Base-by-base conservation (phyloP, 1,140 invertebrate species). In the Aphelenchoides avenae region DNA sequence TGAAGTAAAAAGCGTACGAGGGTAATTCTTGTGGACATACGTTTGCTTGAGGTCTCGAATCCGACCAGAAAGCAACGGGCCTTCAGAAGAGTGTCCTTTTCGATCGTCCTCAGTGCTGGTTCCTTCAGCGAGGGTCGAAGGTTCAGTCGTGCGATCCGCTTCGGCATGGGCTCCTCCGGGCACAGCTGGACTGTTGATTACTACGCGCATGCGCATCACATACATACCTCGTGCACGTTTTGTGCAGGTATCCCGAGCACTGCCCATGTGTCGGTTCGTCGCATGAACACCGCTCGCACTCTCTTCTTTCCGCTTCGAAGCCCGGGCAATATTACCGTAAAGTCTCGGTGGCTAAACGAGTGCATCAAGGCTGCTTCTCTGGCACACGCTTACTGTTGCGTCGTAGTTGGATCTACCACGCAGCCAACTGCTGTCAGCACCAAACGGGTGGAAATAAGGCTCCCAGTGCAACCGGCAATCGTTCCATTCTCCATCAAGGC, bases 41-140 rank as follows among this genome's bases (percentile, higher is more conserved):
- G 50, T 39, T 57, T 60, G 18, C 58, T 54, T 29, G 47, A 41
- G 22, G 52, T 57, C 27, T 29, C 29, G 36, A 57, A 57, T 22
- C 55, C 55, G 36, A 59, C 22, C 24, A 57, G 15, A 54, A 33
- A 30, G 43, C 55, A 57, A 24, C 18, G 29, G 27, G 34, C 9
- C 27, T 24, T 24, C 20, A 31, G 11, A n/a, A 57, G 18, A 24
- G 26, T n/a, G 13, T 36, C 7, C 5, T 24, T 34, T 11, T 9
- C 30, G 7, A 61, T 61, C 41, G 20, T 57, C 11, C 6, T 20
- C 39, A 4, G 20, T 30, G 55, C 15, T 11, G 48, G 50, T 13
- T 34, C 30, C 2, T 31, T 13, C 22, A 18, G 26, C 31, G 43
- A 27, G 13, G 56, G 53, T 13, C 40, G 41, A 9, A 56, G 20